Evolutionary conservation across 1,140 invertebrate species (phyloP).

Genomic region (Hyles euphorbiae): DNA sequence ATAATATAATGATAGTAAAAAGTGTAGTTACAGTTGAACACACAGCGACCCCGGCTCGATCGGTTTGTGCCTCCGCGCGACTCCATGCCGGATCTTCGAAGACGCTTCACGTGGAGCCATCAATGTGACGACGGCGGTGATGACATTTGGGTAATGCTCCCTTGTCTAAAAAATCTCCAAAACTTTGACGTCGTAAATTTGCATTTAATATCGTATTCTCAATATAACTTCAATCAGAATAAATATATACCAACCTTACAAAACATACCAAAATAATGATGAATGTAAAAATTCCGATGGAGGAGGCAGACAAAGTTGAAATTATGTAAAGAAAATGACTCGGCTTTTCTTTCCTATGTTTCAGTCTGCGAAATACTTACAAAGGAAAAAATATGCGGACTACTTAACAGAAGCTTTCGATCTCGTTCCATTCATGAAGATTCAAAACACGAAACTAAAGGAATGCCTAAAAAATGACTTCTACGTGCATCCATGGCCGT

Average conservation of each 20-base stretch:
- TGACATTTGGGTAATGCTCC: conserved; percentile 37
- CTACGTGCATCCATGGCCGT: conserved; percentile 42
- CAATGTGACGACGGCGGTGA: conserved; percentile 9
- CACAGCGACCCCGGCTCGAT: conserved; percentile 34
- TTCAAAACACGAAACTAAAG: not conserved
- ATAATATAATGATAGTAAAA: conserved; percentile 6
- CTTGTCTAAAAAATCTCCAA: not conserved
- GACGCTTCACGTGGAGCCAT: conserved; percentile 26
- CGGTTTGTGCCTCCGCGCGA: conserved; percentile 46
- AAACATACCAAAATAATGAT: too few relatives aligned
- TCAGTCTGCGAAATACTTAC: conserved; percentile 4
- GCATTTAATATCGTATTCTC: too few relatives aligned
- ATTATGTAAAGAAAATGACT: too few relatives aligned
- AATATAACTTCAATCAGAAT: too few relatives aligned
- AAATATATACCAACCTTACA: too few relatives aligned
- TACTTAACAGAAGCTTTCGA: conserved; percentile 45
- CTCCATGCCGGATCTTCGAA: conserved; percentile 29
- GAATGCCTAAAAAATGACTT: not conserved
- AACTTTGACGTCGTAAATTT: not conserved
- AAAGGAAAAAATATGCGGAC: conserved; percentile 39
- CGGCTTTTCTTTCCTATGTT: not conserved
- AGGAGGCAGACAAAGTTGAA: too few relatives aligned
- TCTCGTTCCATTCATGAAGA: conserved; percentile 23
- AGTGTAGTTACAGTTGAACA: conserved; percentile 29
- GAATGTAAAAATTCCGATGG: too few relatives aligned